A percentile compares a stretch with the other conserved stretches of the same genome.
These are phyloP conservation scores for Calliphora vomitoria DNA, from an alignment of 2,888 invertebrate species.

Conservation along the genomic window DNA sequence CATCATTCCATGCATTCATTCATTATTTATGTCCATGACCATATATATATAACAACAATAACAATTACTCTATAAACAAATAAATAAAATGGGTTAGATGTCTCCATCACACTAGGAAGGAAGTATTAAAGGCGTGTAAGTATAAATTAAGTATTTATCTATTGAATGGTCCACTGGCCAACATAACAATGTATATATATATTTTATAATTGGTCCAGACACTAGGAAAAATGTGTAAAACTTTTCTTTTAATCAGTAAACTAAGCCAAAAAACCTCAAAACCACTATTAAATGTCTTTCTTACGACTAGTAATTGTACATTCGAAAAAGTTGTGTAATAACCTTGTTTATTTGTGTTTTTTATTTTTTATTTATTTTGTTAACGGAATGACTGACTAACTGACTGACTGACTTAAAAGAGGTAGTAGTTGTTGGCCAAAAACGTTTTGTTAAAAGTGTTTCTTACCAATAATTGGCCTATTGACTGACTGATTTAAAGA, in stretches of 20 bases:
- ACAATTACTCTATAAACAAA: neutral
- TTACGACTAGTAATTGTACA: neutral
- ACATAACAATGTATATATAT: neutral
- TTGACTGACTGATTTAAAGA: slow-evolving; percentile 36
- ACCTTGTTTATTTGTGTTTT: slow-evolving; percentile 53
- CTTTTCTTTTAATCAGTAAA: slow-evolving; percentile 48
- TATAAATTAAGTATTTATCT: slow-evolving; percentile 12
- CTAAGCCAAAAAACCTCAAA: slow-evolving; percentile 10
- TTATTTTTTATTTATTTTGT: neutral
- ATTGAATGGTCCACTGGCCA: neutral
- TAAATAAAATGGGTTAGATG: slow-evolving; percentile 23
- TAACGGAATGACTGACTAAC: slow-evolving; percentile 5
- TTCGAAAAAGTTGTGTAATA: slow-evolving; percentile 64
- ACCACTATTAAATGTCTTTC: slow-evolving; percentile 15
- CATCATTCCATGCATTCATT: slow-evolving; percentile 21
- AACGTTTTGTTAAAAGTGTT: neutral
- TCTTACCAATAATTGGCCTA: neutral
- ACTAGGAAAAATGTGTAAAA: neutral
- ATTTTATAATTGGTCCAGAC: neutral
- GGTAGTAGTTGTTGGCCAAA: slow-evolving; percentile 11
- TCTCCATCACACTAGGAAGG: slow-evolving; percentile 75
- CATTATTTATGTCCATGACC: slow-evolving; percentile 48
- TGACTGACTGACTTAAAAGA: slow-evolving; percentile 41
- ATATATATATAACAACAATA: slow-evolving; percentile 3
- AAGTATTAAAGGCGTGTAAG: slow-evolving; percentile 61